phyloP scores from a whole-genome alignment of 2,113 vertebrate genomes.

The Chloropsis cyanopogon region DNA sequence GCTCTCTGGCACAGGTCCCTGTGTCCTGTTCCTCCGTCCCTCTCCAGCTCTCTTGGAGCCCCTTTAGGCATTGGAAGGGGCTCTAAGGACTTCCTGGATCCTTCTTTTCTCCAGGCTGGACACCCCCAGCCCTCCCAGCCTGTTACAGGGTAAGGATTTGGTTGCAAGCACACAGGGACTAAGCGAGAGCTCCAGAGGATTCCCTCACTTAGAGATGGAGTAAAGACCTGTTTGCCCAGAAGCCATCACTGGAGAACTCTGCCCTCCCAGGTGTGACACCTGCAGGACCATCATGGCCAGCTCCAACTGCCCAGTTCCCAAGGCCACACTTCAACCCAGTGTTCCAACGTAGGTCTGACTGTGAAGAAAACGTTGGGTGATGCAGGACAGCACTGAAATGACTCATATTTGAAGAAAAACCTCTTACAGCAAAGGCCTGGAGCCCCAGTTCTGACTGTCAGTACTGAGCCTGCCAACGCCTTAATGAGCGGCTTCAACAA shows the following conservation, averaged over 20 bases:
- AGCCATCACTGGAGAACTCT: neutral
- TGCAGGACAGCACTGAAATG: neutral
- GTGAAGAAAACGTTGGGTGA: neutral
- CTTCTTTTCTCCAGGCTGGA: neutral
- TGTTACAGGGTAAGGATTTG: neutral
- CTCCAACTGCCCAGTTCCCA: neutral
- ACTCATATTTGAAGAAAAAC: neutral
- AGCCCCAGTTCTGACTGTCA: neutral
- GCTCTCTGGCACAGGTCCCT: neutral
- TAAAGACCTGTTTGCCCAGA: neutral
- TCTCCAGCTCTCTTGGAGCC: neutral
- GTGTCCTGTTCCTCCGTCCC: neutral
- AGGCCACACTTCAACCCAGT: neutral
- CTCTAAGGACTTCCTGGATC: neutral
- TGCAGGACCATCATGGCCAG: neutral
- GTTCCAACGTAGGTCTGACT: fast-evolving
- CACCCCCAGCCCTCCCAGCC: neutral
- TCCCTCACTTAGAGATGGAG: neutral
- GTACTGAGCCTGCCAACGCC: neutral
- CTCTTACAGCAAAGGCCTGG: neutral
- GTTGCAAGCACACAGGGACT: neutral
- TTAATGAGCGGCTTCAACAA: neutral
- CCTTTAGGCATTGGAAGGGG: neutral
- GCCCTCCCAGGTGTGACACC: neutral
- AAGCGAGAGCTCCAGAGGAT: neutral